Evolutionary conservation across 2,888 invertebrate genomes (phyloP).

Genomic region (Sinhomidia bicolor): DNA sequence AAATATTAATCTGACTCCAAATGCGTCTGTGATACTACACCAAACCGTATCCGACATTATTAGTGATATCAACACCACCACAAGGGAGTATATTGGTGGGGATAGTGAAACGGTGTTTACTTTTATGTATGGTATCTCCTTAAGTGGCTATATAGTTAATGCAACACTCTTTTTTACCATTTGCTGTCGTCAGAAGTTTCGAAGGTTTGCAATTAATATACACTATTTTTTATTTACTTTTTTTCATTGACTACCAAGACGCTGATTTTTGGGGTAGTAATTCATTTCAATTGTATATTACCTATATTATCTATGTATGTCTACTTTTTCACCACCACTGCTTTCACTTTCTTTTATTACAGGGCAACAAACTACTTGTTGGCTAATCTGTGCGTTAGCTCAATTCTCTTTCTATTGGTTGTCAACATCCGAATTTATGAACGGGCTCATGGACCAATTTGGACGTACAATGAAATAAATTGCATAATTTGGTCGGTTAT

Average conservation of each 20-base stretch:
- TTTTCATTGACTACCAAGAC: too few relatives aligned
- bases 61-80: not conserved
- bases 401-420: slow-evolving; percentile 56
- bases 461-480: slow-evolving; percentile 45
- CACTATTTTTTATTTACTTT: not conserved
- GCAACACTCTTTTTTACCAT: slow-evolving; percentile 58
- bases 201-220: slow-evolving; percentile 36
- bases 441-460: slow-evolving; percentile 63
- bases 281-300: too few relatives aligned
- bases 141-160: slow-evolving; percentile 51
- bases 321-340: not conserved
- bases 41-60: not conserved
- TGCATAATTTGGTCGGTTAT: slow-evolving; percentile 57
- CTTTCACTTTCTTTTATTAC: not conserved
- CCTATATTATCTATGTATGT: too few relatives aligned
- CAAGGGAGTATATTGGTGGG: slow-evolving; percentile 47
- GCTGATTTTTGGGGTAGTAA: too few relatives aligned
- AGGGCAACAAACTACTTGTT: slow-evolving; percentile 66
- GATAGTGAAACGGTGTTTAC: slow-evolving; percentile 49
- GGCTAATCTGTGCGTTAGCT: slow-evolving; percentile 67
- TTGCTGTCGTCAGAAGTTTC: slow-evolving; percentile 62
- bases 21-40: slow-evolving; percentile 40
- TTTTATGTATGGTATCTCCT: slow-evolving; percentile 55
- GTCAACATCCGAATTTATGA: slow-evolving; percentile 54
- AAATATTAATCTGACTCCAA: slow-evolving; percentile 14